Evolutionary conservation across 2,888 invertebrate species (phyloP), one percentile per base, ranked within the genome.

Genomic region (Brachypterus glaber): DNA sequence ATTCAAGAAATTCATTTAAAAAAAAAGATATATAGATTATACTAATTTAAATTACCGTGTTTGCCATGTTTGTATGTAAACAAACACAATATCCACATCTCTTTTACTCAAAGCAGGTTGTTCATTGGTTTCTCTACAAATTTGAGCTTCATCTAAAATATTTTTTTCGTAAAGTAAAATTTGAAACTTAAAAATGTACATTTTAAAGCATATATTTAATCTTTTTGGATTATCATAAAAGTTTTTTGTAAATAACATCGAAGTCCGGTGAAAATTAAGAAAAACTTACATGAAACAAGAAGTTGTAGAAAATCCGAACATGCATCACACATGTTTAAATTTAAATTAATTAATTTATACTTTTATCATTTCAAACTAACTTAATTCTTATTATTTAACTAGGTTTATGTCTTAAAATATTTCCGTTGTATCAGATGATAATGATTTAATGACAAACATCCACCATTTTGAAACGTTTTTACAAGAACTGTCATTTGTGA

Each of bases 221-320:
- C n/a, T n/a, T n/a, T n/a, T n/a, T n/a, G n/a, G n/a, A n/a, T n/a
- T n/a, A n/a, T n/a, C n/a, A n/a, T n/a, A n/a, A 27, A 27, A 9
- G 12, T 9, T 21, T 7, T 21, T 21, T 21, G 21, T 21, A 21
- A 21, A 21, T 21, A 21, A 21, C 21, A 9, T 21, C 9, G 7
- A 9, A 30, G 12, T 30, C 30, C 30, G 15, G 30, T 32, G 27
- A 35, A 15, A n/a, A n/a, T 15, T 11, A 12, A 17, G 16, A 25
- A 44, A 37, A 52, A 63, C 83, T 81, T 77, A 85, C 84, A 82
- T 59, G 79, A 77, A 63, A 87, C 78, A 67, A 92, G 79, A 69
- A 92, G 81, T 73, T 87, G 85, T 70, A 88, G 79, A 75, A 91
- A 86, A 71, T 91, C 90, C 65, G 85, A 82, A 74, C 92, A 92